A percentile compares a stretch with the other conserved stretches of the same genome.
Conservation (phyloP, 2,888 invertebrate genomes). For the Phalera bucephala region DNA sequence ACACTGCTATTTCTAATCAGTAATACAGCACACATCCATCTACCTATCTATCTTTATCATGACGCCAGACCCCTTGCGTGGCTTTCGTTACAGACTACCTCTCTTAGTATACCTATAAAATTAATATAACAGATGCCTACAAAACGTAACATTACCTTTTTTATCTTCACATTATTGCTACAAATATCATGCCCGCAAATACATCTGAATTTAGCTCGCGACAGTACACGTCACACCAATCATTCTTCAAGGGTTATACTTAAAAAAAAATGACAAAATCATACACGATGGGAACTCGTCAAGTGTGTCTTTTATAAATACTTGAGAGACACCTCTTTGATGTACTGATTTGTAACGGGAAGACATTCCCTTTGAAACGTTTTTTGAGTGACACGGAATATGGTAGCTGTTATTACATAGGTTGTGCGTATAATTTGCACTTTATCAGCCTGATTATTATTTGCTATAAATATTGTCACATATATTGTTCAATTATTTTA, state of each 20-base stretch:
- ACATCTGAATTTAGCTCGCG: constrained; percentile 20
- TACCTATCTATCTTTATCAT: too few species aligned
- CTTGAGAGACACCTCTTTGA: constrained; percentile 68
- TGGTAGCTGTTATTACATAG: constrained; percentile 11
- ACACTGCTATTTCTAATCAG: too few species aligned
- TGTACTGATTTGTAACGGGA: constrained; percentile 46
- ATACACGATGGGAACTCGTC: constrained; percentile 47
- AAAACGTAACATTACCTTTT: too few species aligned
- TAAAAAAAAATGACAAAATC: constrained; percentile 58
- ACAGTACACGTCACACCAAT: constrained; percentile 51
- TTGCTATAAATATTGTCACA: too few species aligned
- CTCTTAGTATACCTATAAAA: too few species aligned
- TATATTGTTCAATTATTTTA: too few species aligned
- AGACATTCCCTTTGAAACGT: constrained; percentile 38
- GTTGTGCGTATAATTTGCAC: constrained; percentile 12
- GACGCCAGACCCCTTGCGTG: too few species aligned
- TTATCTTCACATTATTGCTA: too few species aligned
- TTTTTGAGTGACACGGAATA: constrained; percentile 17
- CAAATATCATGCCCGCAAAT: too few species aligned
- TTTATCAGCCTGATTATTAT: not conserved
- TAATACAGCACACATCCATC: too few species aligned
- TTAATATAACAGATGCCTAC: too few species aligned
- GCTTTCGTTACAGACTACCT: too few species aligned
- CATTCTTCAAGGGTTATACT: constrained; percentile 44
- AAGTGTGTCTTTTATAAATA: constrained; percentile 53